Conservation (phyloP, 2,797 vertebrate species). For the Ctenochaetus hawaiiensis region DNA sequence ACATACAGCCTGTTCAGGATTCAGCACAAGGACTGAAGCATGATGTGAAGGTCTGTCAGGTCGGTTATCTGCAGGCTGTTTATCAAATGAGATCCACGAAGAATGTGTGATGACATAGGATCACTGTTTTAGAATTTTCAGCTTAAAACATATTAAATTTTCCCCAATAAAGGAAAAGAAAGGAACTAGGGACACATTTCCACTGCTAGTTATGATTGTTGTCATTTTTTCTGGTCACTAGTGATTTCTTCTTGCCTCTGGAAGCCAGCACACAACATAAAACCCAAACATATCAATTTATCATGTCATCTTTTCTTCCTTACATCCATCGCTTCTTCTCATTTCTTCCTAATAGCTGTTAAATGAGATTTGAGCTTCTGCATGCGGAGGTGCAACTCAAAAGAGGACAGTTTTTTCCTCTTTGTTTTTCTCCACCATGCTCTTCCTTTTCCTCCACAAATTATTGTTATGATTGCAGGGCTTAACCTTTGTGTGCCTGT, state of each 20-base stretch:
- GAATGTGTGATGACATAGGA: conserved; percentile 14
- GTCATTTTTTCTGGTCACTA: conserved; percentile 10
- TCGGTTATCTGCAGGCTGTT: conserved; percentile 43
- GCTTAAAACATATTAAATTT: neutral
- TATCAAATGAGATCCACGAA: conserved; percentile 32
- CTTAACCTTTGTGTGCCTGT: conserved; percentile 34
- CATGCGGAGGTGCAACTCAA: conserved; percentile 34
- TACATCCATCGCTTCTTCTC: conserved; percentile 21
- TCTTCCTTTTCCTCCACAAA: conserved; percentile 20
- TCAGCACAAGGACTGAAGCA: conserved; percentile 31
- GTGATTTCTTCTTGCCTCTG: conserved; percentile 19
- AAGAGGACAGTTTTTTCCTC: conserved; percentile 20
- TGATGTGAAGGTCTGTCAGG: conserved; percentile 46
- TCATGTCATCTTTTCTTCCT: conserved; percentile 30
- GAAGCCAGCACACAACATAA: conserved; percentile 23
- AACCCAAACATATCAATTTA: conserved; percentile 20
- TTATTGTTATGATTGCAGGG: conserved; percentile 44
- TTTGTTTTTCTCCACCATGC: conserved; percentile 26
- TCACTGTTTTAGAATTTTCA: conserved; percentile 28
- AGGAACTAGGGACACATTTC: conserved; percentile 17
- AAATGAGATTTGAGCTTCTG: conserved; percentile 56
- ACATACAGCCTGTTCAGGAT: conserved; percentile 43
- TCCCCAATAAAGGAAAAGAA: conserved; percentile 1
- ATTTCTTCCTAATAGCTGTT: conserved; percentile 39
- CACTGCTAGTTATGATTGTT: conserved; percentile 18